phyloP scores from a whole-genome alignment of 2,797 vertebrate species.

The Melanotaenia maccullochi region DNA sequence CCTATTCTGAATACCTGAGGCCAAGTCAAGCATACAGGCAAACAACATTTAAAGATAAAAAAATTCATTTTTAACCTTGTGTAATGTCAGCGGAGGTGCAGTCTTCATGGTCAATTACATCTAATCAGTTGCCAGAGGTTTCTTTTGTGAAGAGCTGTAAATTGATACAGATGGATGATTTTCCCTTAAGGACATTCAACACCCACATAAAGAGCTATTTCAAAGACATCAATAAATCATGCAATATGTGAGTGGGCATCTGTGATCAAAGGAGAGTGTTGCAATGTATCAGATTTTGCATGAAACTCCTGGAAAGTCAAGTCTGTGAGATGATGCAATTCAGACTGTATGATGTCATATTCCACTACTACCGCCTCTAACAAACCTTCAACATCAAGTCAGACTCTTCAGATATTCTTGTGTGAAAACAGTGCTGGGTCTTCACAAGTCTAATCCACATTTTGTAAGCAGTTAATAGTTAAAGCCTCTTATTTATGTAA shows the following conservation, averaged over 20 bases:
- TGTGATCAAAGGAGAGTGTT: slow-evolving; percentile 37
- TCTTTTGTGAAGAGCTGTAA: slow-evolving; percentile 31
- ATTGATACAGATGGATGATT: slow-evolving; percentile 29
- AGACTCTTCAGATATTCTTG: not conserved
- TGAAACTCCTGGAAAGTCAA: not conserved
- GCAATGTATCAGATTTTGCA: not conserved
- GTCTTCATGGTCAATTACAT: slow-evolving; percentile 53
- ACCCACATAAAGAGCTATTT: slow-evolving; percentile 42
- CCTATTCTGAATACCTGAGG: slow-evolving; percentile 25
- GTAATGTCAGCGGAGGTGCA: not conserved
- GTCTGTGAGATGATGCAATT: not conserved
- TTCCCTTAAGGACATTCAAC: slow-evolving; percentile 44
- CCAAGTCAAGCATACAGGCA: slow-evolving; percentile 13
- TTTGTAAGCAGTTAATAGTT: not conserved
- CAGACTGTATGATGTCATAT: not conserved
- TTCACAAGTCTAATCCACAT: not conserved
- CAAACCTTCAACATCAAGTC: not conserved
- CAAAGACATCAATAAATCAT: slow-evolving; percentile 42
- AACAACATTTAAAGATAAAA: not conserved
- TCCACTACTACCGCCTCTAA: not conserved
- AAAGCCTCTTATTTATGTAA: not conserved
- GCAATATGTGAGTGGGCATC: slow-evolving; percentile 26
- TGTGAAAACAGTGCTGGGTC: not conserved
- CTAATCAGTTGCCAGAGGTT: slow-evolving; percentile 39
- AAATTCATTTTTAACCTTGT: slow-evolving; percentile 4